phyloP scores from a whole-genome alignment of 2,888 invertebrate species.

The Tyria jacobaeae region DNA sequence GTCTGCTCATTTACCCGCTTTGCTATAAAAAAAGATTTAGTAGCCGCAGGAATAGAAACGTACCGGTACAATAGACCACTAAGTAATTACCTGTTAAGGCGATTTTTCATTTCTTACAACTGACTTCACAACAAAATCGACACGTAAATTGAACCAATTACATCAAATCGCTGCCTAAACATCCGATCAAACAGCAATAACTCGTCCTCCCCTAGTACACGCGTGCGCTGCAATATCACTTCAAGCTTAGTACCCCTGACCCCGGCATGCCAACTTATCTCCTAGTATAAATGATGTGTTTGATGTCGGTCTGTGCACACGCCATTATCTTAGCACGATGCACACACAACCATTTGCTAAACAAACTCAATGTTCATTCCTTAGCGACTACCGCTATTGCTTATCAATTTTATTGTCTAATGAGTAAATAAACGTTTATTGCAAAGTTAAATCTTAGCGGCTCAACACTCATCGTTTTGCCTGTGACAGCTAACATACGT shows the following conservation, averaged over 20 bases:
- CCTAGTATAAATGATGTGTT: slow-evolving; percentile 39
- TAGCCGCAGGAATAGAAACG: too few relatives aligned
- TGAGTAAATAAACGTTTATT: too few relatives aligned
- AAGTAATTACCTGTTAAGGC: neutral
- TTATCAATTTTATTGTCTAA: neutral
- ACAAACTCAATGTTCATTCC: slow-evolving; percentile 34
- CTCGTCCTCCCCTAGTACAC: slow-evolving; percentile 19
- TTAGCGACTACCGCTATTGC: slow-evolving; percentile 15
- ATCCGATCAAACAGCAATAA: slow-evolving; percentile 7
- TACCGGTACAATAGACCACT: neutral
- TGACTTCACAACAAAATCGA: too few relatives aligned
- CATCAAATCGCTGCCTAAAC: neutral
- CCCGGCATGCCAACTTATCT: slow-evolving; percentile 42
- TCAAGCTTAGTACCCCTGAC: slow-evolving; percentile 41
- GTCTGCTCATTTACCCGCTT: too few relatives aligned
- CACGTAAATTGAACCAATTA: too few relatives aligned
- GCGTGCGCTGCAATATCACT: slow-evolving; percentile 47
- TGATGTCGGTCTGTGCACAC: slow-evolving; percentile 16
- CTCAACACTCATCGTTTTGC: too few relatives aligned
- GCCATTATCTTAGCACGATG: slow-evolving; percentile 16
- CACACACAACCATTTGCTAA: slow-evolving; percentile 30
- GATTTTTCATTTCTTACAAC: neutral
- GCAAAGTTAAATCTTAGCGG: too few relatives aligned
- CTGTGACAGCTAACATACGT: too few relatives aligned
- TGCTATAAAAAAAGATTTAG: too few relatives aligned